A percentile compares a stretch with the other conserved stretches of the same genome.
Evolutionary conservation across 35 echinoderm and acorn worm genomes (phyloP).

Genomic region (Holothuria glaberrima): DNA sequence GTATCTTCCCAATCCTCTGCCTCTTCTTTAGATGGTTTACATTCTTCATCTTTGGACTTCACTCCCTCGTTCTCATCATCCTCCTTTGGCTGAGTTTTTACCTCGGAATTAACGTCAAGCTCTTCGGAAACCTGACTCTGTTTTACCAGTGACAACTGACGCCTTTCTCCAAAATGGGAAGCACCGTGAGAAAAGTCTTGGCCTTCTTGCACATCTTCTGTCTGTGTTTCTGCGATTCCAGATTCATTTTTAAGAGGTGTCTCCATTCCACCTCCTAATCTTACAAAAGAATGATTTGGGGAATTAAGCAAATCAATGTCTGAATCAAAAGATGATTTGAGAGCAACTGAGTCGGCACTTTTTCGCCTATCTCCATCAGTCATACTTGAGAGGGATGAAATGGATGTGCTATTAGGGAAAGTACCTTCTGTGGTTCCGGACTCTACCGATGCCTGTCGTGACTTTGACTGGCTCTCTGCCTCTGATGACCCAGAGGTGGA

Average conservation of each 20-base stretch:
- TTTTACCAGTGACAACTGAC: constrained; percentile 49
- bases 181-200: not conserved
- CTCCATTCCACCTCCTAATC: not conserved
- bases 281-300: constrained; percentile 20
- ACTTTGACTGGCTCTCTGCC: constrained; percentile 57
- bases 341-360: constrained; percentile 41
- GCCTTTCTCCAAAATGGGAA: constrained; percentile 8
- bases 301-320: constrained; percentile 24
- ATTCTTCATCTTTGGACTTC: constrained; percentile 13
- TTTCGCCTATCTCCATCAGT: constrained; percentile 72
- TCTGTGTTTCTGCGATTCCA: not conserved
- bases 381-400: constrained; percentile 85
- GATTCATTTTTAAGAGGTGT: not conserved
- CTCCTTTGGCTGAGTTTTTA: not conserved
- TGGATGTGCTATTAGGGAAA: constrained; percentile 87
- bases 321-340: constrained; percentile 54
- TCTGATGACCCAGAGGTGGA: constrained; percentile 34
- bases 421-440: constrained; percentile 84
- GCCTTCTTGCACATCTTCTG: not conserved
- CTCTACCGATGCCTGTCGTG: constrained; percentile 82
- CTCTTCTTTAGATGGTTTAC: constrained; percentile 36
- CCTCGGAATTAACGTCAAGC: not conserved
- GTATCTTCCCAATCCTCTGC: not conserved
- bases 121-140: constrained; percentile 46
- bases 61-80: constrained; percentile 27